Evolutionary conservation across 2,797 vertebrate species (phyloP), one percentile per base, ranked within the genome.

Genomic region (Acestrorhynchus altus): DNA sequence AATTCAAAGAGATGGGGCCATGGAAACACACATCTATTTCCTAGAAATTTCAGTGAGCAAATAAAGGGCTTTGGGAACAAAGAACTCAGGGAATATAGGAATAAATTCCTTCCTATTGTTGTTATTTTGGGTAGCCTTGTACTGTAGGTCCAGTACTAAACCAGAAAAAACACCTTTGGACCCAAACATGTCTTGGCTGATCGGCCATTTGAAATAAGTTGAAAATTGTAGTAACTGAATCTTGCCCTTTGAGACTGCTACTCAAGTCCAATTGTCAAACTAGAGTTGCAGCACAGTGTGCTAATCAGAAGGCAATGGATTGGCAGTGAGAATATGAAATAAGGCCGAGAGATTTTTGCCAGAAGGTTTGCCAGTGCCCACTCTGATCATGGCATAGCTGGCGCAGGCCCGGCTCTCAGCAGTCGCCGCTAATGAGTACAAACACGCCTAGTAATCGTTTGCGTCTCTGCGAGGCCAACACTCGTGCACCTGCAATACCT

Each of bases 371-470:
- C 82, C 76, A 44, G 72, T 73, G 72, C 69, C 82, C 40, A 69
- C 63, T 81, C 78, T 80, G 77, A 73, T 66, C 52, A 52, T 63
- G 76, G 72, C 56, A 80, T 54, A 81, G 67, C 78, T 78, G 59
- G 72, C 56, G 68, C 75, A 77, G 81, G 75, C 83, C 2, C 35
- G 22, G 20, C 51, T 76, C 47, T 77, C 61, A 18, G 80, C 76
- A 83, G 73, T 77, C 61, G 26, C 67, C 61, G 80, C 73, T 89
- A 83, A 89, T 86, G 83, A 87, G 78, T 84, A 83, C 88, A 89
- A 90, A 89, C 86, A 83, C 26, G 4, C 59, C 69, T 67, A 74
- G 35, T 90, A 87, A 91, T 89, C 90, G 82, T 74, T 81, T 77
- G 80, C 57, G 49, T 71, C 51, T 13, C 70, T 63, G 66, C 57